These are phyloP conservation scores for Phocides pigmalion DNA, from an alignment of 1,140 invertebrate species.

Conservation along the genomic window DNA sequence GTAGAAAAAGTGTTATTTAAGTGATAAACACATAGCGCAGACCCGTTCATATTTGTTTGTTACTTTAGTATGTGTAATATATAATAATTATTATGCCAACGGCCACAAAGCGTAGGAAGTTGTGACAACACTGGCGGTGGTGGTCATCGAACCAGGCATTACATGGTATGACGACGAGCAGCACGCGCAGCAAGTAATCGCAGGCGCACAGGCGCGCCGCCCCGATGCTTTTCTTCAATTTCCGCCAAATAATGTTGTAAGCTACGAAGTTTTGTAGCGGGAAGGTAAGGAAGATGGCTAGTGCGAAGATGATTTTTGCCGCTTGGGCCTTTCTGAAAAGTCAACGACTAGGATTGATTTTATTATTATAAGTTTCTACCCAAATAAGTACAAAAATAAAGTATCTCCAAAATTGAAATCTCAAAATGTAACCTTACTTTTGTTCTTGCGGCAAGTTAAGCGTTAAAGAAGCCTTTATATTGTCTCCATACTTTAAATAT, in stretches of 20 bases:
- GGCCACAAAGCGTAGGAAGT: too few species aligned
- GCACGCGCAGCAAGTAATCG: conserved; percentile 82
- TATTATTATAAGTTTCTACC: too few species aligned
- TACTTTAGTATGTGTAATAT: too few species aligned
- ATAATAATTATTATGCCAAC: too few species aligned
- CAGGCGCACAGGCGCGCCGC: conserved; percentile 52
- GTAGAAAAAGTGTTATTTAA: too few species aligned
- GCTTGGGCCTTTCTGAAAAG: conserved; percentile 89
- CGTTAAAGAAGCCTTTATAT: conserved; percentile 86
- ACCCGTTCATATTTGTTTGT: too few species aligned
- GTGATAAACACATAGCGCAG: too few species aligned
- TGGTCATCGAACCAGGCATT: conserved; percentile 57
- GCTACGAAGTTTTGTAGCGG: conserved; percentile 95
- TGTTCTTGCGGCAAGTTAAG: conserved; percentile 86
- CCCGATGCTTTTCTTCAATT: conserved; percentile 70
- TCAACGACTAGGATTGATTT: neutral
- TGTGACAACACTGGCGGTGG: too few species aligned
- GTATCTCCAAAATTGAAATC: too few species aligned
- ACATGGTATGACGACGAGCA: conserved; percentile 88
- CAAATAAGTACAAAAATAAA: too few species aligned
- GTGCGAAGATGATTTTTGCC: conserved; percentile 90
- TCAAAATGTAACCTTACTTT: conserved; percentile 84
- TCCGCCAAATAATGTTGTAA: conserved; percentile 91
- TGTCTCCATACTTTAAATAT: conserved; percentile 88
- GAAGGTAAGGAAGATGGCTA: conserved; percentile 93